These are phyloP conservation scores for Shinisaurus crocodilurus DNA, from an alignment of 2,113 vertebrate genomes.

Conservation along the genomic window DNA sequence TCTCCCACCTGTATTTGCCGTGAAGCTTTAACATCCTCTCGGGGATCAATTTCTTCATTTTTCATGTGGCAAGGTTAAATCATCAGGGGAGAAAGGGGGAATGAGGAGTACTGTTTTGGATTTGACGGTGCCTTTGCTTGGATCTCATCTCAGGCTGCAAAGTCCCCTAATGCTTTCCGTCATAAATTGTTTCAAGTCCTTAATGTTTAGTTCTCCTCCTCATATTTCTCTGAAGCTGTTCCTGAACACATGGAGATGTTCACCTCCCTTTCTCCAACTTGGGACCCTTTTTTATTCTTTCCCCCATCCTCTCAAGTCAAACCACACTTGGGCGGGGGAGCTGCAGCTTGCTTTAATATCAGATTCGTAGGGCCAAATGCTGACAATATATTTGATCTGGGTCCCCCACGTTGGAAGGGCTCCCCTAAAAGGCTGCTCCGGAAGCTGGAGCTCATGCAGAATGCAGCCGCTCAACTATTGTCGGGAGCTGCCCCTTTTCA, in stretches of 20 bases:
- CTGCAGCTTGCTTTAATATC: neutral
- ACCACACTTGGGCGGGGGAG: neutral
- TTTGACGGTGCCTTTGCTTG: neutral
- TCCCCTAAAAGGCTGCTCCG: too few relatives aligned
- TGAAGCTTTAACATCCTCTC: conserved; percentile 35
- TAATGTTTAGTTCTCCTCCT: neutral
- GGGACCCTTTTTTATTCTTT: too few relatives aligned
- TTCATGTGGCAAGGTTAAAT: conserved; percentile 34
- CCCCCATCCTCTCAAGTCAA: neutral
- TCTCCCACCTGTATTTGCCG: conserved; percentile 39
- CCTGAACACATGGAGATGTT: fast-evolving
- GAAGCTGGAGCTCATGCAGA: too few relatives aligned
- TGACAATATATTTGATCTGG: neutral
- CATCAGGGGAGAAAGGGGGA: neutral
- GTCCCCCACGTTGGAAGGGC: too few relatives aligned
- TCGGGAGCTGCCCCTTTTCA: too few relatives aligned
- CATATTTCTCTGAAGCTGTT: neutral
- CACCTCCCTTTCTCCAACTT: neutral
- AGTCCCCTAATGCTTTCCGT: neutral
- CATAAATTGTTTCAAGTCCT: too few relatives aligned
- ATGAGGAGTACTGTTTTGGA: neutral
- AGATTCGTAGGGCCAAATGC: neutral
- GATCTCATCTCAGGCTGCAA: neutral
- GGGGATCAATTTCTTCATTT: conserved; percentile 42
- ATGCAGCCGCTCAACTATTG: too few relatives aligned